phyloP scores from a whole-genome alignment of 2,113 vertebrate genomes.

The Glareola pratincola region DNA sequence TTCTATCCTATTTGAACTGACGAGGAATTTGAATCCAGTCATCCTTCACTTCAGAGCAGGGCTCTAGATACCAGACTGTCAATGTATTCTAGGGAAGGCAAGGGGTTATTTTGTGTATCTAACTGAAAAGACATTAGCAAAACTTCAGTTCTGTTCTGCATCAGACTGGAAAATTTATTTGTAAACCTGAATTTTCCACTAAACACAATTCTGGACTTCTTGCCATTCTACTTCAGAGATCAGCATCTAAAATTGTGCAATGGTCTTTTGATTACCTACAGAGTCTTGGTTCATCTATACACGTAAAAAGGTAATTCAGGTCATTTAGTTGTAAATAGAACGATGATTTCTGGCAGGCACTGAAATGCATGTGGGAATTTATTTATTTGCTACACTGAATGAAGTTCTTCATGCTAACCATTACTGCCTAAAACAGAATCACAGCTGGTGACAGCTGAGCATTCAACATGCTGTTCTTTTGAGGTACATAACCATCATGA shows the following conservation, averaged over 20 bases:
- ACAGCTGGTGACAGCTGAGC: not conserved
- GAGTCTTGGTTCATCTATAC: not conserved
- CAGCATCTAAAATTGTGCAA: not conserved
- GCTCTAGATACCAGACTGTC: not conserved
- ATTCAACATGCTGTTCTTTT: not conserved
- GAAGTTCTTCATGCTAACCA: not conserved
- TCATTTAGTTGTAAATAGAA: not conserved
- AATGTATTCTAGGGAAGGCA: not conserved
- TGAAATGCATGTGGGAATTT: slow-evolving; percentile 12
- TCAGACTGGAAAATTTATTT: not conserved
- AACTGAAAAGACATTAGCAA: not conserved
- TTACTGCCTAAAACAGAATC: not conserved
- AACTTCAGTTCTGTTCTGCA: not conserved
- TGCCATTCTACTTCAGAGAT: not conserved
- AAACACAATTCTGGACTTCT: not conserved
- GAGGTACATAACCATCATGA: not conserved
- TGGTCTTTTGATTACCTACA: not conserved
- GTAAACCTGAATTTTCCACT: not conserved
- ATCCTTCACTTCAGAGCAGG: not conserved
- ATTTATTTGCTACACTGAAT: slow-evolving; percentile 7
- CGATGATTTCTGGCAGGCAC: not conserved
- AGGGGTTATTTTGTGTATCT: not conserved
- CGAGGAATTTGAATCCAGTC: not conserved
- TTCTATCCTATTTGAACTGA: not conserved
- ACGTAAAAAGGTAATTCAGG: not conserved